These are phyloP conservation scores for Pyrochroa serraticornis DNA, from an alignment of 2,888 invertebrate species.

Conservation along the genomic window DNA sequence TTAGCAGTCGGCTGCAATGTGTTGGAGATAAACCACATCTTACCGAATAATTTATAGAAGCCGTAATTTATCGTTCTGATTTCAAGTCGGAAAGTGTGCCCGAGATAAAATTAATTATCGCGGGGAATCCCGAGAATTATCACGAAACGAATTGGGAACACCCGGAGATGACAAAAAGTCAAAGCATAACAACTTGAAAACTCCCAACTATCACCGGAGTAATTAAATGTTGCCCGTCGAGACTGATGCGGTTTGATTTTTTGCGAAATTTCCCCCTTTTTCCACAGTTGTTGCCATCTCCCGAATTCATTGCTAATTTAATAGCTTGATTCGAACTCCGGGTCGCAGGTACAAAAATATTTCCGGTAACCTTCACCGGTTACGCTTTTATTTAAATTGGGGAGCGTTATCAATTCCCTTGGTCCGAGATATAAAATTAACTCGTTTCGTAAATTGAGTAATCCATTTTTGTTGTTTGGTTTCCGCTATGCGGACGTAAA, in stretches of 20 bases:
- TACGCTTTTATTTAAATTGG: too few species aligned
- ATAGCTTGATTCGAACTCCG: not conserved
- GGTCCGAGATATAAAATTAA: not conserved
- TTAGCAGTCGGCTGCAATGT: slow-evolving; percentile 47
- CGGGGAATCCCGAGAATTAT: slow-evolving; percentile 17
- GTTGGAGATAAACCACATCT: slow-evolving; percentile 50
- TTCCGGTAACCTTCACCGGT: too few species aligned
- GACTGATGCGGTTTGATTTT: too few species aligned
- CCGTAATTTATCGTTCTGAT: slow-evolving; percentile 44
- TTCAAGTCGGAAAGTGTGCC: slow-evolving; percentile 29
- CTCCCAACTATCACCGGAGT: not conserved
- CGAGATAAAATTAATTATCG: slow-evolving; percentile 32
- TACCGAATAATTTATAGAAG: slow-evolving; percentile 47
- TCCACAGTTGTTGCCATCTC: not conserved
- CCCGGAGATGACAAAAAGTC: not conserved
- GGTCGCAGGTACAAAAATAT: not conserved
- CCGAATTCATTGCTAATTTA: not conserved
- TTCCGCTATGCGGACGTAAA: too few species aligned
- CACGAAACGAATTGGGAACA: slow-evolving; percentile 3
- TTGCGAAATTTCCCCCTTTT: too few species aligned
- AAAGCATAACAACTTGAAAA: not conserved
- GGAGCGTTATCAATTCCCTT: not conserved
- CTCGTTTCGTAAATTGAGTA: not conserved
- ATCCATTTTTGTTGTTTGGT: not conserved
- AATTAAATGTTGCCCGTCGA: too few species aligned